Conservation (phyloP, 2,113 vertebrate species). For the Perognathus longimembris region DNA sequence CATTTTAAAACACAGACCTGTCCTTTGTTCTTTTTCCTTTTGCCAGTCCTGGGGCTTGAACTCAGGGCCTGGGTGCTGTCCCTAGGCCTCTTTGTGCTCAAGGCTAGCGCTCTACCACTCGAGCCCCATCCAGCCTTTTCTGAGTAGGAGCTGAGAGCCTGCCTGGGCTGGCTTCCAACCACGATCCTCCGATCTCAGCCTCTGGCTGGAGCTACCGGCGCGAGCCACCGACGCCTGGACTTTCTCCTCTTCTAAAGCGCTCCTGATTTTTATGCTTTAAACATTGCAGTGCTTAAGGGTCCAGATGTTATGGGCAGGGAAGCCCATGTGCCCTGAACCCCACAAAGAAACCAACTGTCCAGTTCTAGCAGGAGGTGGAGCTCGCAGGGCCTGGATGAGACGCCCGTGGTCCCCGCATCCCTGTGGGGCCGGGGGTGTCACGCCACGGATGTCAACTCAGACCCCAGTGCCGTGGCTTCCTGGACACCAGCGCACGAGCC, state of each 20-base stretch:
- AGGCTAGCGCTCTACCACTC: no score
- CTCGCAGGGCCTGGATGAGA: accelerated
- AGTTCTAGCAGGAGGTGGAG: neutral
- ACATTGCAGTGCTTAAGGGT: neutral
- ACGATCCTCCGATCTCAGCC: no score
- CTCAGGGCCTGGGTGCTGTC: no score
- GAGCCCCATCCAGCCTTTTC: no score
- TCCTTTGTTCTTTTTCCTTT: neutral
- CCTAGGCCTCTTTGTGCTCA: no score
- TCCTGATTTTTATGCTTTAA: no score
- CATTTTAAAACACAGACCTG: no score
- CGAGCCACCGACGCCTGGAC: neutral
- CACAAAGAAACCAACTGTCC: neutral
- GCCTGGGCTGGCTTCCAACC: no score
- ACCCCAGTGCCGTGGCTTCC: accelerated
- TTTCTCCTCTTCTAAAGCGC: no score
- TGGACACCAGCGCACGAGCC: neutral
- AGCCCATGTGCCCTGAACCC: neutral
- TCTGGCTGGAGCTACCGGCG: neutral
- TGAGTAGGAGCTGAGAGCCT: no score
- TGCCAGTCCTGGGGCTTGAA: no score
- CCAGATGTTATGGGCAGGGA: neutral
- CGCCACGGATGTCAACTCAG: accelerated
- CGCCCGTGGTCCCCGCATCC: accelerated
- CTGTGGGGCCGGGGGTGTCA: neutral